Base-by-base conservation (phyloP, 2,888 invertebrate species). In the Agonum fuliginosum region DNA sequence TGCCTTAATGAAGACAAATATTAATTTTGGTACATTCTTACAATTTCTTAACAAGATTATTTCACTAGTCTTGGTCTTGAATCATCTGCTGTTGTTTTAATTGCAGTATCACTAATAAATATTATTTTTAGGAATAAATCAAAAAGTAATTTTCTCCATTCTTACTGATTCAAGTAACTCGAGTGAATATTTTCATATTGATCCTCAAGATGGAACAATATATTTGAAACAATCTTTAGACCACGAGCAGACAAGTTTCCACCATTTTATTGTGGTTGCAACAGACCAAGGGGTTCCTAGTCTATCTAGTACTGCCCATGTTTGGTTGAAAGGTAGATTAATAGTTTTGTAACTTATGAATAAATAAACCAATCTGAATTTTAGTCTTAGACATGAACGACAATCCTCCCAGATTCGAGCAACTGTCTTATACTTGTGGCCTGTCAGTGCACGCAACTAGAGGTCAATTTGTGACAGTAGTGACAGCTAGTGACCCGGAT, bases 401-500 rank as follows among this genome's bases (percentile, higher is more conserved):
- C 88, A 95, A 95, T 85, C 91, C 95, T 65, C 97, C 97, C 20
- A 91, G 91, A 83, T 93, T 97, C 87, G 95, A 96, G 85, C 94
- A 95, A 83, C 89, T 91, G 14, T 93, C 95, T 24, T 94, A 96
- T 86, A 90, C 92, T 72, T 94, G 94, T 84, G 90, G 90, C 69
- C 89, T 97, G 76, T 95, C 95, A 41, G 91, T 93, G 81, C 93
- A 94, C 85, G 96, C 96, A 43, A 91, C 91, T 83, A 90, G 97
- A 79, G 96, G 96, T 79, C 95, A 95, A 87, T 95, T 95, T 84
- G 94, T 98, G 48, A 95, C 95, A 24, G 93, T 96, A 83, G 94
- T 96, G 10, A 92, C 93, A 30, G 98, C 97, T 0, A 94, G 94
- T 86, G 97, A 98, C 89, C 92, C 94, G 0, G 97, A 98, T 88